phyloP scores from a whole-genome alignment of 2,888 invertebrate genomes.

The Pyralis farinalis region DNA sequence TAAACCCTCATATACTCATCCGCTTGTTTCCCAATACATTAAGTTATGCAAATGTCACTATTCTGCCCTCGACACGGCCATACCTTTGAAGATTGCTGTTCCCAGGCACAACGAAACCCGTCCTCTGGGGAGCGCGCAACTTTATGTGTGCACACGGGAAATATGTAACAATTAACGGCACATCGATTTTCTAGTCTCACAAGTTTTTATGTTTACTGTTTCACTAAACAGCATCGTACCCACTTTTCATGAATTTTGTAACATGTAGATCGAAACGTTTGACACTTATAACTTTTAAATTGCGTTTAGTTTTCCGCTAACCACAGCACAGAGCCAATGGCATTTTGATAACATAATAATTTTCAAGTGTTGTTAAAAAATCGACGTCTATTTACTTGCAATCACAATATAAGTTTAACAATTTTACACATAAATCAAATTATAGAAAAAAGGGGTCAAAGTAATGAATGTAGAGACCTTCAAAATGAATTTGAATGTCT shows the following conservation, averaged over 20 bases:
- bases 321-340: too few relatives aligned
- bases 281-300: too few relatives aligned
- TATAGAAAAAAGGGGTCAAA: too few relatives aligned
- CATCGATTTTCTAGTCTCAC: conserved; percentile 62
- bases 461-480: too few relatives aligned
- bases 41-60: conserved; percentile 63
- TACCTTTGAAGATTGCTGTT: conserved; percentile 67
- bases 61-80: conserved; percentile 35
- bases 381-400: too few relatives aligned
- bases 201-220: conserved; percentile 71
- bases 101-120: conserved; percentile 44
- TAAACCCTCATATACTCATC: conserved; percentile 34
- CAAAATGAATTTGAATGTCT: too few relatives aligned
- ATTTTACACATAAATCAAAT: too few relatives aligned
- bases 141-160: conserved; percentile 44
- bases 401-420: too few relatives aligned
- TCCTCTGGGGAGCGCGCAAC: conserved; percentile 49
- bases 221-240: conserved; percentile 40
- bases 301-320: too few relatives aligned
- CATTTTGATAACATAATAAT: too few relatives aligned
- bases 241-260: conserved; percentile 57
- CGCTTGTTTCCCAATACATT: conserved; percentile 42
- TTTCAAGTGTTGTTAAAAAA: too few relatives aligned
- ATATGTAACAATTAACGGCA: conserved; percentile 48
- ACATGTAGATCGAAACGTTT: conserved; percentile 37